Base-by-base conservation (phyloP, 2,113 vertebrate species). In the Nannospalax galili region DNA sequence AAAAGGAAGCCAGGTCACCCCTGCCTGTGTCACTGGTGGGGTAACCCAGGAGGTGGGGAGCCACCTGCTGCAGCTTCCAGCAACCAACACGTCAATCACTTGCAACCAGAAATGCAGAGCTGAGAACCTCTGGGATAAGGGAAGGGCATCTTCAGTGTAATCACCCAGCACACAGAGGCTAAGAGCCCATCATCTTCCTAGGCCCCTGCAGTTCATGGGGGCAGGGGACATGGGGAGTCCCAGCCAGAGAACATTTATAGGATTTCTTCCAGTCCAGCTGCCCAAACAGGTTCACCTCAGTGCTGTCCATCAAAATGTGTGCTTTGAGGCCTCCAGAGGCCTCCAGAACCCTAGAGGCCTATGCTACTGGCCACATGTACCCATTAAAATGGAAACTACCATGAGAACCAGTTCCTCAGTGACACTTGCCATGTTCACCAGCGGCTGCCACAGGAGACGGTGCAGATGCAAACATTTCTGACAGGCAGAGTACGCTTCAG, bases 1-100 rank as follows among this genome's bases (percentile, higher is more conserved):
- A 45, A 94, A 84, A 96, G 94, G 97, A 96, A 96, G 62, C 92
- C 64, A 70, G 56, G 88, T 60, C 95, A 67, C 82, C 79, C 65
- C 92, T 69, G 84, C 48, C 79, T 90, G 84, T n/a, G 84, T 95
- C 95, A 92, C 88, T 91, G 93, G 92, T 75, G 86, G 91, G 84
- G 89, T 90, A 48, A 67, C 89, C 32, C 40, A 0, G 72, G 88
- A 78, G 90, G 96, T 80, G 92, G 97, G 75, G 96, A 94, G 90
- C 86, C 94, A 86, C 45, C 93, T 88, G 90, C 88, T 81, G 42
- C 24, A 67, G 32, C 56, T 64, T 73, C 58, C 37, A 90, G 88
- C 65, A 11, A 4, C 45, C 70, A 73, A 24, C 62, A 65, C 26
- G 42, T 22, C 0, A 5, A 69, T 69, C n/a, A 60, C 72, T 42